These are phyloP conservation scores for Enteromius mattozi DNA, from an alignment of 2,797 vertebrate genomes.

Conservation along the genomic window DNA sequence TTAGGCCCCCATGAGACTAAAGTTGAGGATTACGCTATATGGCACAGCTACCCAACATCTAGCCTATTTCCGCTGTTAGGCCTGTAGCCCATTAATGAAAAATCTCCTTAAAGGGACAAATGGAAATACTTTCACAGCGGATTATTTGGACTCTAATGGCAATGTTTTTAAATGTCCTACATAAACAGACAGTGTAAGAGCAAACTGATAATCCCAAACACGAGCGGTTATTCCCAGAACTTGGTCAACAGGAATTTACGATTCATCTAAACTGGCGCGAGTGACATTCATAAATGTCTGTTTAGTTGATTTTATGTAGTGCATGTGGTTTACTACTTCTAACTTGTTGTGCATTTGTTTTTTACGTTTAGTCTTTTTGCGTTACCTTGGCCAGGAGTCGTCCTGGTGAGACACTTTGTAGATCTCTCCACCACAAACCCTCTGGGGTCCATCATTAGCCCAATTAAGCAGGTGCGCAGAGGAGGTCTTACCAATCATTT, in stretches of 20 bases:
- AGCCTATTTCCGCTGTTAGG: constrained; percentile 67
- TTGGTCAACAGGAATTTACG: constrained; percentile 46
- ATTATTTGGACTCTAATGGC: constrained; percentile 82
- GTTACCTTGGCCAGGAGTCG: neutral
- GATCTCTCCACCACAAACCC: constrained; percentile 75
- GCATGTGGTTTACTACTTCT: neutral
- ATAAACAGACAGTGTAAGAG: constrained; percentile 63
- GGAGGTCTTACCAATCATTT: constrained; percentile 87
- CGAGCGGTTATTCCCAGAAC: constrained; percentile 68
- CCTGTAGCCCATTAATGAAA: constrained; percentile 80
- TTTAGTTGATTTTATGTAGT: neutral
- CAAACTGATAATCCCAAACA: constrained; percentile 77
- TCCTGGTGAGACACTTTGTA: constrained; percentile 63
- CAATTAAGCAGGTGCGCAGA: constrained; percentile 91
- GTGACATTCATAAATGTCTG: constrained; percentile 49
- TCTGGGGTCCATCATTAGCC: constrained; percentile 87
- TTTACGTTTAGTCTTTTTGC: neutral
- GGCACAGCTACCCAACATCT: constrained; percentile 55
- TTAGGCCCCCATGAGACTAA: constrained; percentile 54
- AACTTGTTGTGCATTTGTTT: neutral
- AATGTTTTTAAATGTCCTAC: constrained; percentile 70
- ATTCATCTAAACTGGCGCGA: neutral
- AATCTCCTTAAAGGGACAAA: constrained; percentile 82
- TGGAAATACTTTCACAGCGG: constrained; percentile 76
- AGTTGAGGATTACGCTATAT: constrained; percentile 63